Evolutionary conservation across 2,888 invertebrate species (phyloP), one percentile per base, ranked within the genome.

Genomic region (Chromoteleia sp.): DNA sequence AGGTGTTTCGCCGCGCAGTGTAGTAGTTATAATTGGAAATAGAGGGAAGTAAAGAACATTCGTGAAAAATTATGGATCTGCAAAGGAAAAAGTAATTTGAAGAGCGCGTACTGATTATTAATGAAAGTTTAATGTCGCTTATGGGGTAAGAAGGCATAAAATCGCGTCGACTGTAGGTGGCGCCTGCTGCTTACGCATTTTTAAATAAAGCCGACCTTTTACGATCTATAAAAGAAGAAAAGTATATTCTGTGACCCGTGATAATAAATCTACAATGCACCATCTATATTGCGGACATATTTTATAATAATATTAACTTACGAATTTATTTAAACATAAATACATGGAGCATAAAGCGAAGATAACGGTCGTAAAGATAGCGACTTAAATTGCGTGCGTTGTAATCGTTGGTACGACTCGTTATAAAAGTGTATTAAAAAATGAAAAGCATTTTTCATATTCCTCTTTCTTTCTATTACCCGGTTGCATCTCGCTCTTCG

Each of bases 271-370:
- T 52, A 58, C 58, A 75, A 50, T 43, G 41, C 59, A 2, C 21
- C 58, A 43, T 50, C 67, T 67, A 36, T 59, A 59, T 50, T 50
- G 45, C 68, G 39, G 70, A 56, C 70, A 45, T 63, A 59, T 59
- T 71, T 71, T 71, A 71, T 71, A 71, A 48, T 59, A 59, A 71
- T 59, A 52, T 59, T 71, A 70, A 71, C 50, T 52, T 59, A 48
- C 67, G 68, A 76, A 76, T 76, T 76, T 76, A 76, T 76, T 76
- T 76, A 76, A 68, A 76, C 71, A 77, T 70, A 78, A 71, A 71
- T 78, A 78, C 65, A 71, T 65, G 71, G 30, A 50, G 71, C 71
- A 78, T 78, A 71, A 78, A 78, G 71, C 33, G 71, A 71, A 71
- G 71, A 78, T 78, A 78, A 65, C 71, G 58, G 15, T 58, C 58